A percentile compares a stretch with the other conserved stretches of the same genome.
Evolutionary conservation across 2,797 vertebrate species (phyloP).

Genomic region (Oreonectes daqikongensis): DNA sequence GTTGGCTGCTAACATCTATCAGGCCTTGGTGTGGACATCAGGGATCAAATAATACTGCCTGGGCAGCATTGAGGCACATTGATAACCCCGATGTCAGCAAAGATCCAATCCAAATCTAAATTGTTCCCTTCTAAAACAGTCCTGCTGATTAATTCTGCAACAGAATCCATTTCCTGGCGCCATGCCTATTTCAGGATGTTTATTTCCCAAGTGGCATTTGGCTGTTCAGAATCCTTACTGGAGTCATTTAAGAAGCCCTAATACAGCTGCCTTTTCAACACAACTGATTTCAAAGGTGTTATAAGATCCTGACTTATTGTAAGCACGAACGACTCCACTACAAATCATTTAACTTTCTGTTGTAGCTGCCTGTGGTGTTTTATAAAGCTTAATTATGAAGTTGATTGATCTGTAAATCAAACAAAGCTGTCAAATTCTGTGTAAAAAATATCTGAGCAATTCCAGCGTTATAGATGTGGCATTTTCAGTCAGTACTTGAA

Average conservation of each 20-base stretch:
- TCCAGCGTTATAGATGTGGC: no score
- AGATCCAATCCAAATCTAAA: constrained; percentile 83
- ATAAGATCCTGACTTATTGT: constrained; percentile 30
- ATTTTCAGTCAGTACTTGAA: no score
- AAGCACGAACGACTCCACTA: constrained; percentile 29
- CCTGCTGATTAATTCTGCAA: constrained; percentile 82
- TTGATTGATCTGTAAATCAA: background rate
- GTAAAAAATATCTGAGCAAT: background rate
- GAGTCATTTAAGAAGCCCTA: constrained; percentile 66
- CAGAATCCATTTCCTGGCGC: constrained; percentile 82
- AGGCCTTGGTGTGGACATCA: constrained; percentile 73
- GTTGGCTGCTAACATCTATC: constrained; percentile 74
- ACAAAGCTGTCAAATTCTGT: background rate
- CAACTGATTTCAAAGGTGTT: constrained; percentile 62
- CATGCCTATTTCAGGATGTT: constrained; percentile 78
- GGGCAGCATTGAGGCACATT: constrained; percentile 72
- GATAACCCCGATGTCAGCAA: constrained; percentile 78
- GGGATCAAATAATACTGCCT: constrained; percentile 79
- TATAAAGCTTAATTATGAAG: background rate
- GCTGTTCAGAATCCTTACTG: constrained; percentile 69
- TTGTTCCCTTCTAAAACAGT: constrained; percentile 76
- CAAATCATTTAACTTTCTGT: constrained; percentile 7
- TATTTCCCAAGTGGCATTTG: constrained; percentile 81
- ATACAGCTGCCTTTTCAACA: constrained; percentile 64
- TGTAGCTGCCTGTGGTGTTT: background rate